These are phyloP conservation scores for Cygnus buccinator DNA, from an alignment of 2,113 vertebrate genomes.

Conservation along the genomic window DNA sequence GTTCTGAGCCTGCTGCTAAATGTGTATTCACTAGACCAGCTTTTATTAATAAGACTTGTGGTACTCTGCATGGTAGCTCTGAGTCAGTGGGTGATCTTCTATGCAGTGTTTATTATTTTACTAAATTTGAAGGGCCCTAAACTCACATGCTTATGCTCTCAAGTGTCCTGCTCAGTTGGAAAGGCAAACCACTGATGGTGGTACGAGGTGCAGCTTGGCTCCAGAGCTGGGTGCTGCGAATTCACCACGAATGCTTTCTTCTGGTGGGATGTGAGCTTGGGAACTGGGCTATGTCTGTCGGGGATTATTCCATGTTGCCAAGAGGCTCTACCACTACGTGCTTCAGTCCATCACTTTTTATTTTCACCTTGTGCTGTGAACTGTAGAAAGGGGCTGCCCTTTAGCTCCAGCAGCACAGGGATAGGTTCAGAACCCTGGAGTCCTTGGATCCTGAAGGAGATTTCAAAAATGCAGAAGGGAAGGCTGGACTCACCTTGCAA, in stretches of 20 bases:
- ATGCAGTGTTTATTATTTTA: not conserved
- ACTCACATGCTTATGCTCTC: not conserved
- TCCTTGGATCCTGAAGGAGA: not conserved
- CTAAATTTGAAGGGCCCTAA: not conserved
- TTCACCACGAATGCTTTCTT: not conserved
- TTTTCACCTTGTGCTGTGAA: not conserved
- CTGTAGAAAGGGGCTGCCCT: not conserved
- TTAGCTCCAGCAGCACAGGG: not conserved
- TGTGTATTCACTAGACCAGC: not conserved
- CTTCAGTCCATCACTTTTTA: not conserved
- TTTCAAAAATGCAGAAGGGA: not conserved
- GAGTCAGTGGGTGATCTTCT: not conserved
- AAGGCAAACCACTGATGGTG: not conserved
- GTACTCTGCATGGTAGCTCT: not conserved
- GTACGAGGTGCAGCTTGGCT: not conserved
- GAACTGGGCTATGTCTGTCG: not conserved
- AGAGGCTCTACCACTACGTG: not conserved
- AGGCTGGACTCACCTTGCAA: not conserved
- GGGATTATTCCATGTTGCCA: rapidly evolving
- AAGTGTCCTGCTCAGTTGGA: not conserved
- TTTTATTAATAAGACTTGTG: not conserved
- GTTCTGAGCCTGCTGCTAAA: not conserved
- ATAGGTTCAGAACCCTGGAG: not conserved
- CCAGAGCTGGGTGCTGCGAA: not conserved
- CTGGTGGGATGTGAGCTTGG: not conserved